Base-by-base conservation (phyloP, 2,888 invertebrate genomes). In the Archips xylosteana region DNA sequence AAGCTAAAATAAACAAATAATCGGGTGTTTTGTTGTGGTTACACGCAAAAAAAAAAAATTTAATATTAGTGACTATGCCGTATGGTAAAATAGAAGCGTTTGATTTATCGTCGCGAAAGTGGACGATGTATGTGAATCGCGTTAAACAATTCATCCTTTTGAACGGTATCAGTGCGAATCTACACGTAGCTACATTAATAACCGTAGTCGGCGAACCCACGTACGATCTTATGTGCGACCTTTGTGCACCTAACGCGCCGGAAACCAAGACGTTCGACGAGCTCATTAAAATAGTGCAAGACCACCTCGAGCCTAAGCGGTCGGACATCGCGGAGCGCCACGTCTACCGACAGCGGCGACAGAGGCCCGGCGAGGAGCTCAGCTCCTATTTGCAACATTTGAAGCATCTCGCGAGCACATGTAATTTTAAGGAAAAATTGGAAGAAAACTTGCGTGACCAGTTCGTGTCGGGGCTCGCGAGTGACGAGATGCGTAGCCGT, bases 391-490 rank as follows among this genome's bases (percentile, higher is more conserved):
- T 59, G 59, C 59, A 59, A 23, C 34, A 59, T 34, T 12, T 59
- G 6, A 34, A 59, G 4, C 59, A 59, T 59, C 59, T 59, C 32
- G 59, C 59, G 10, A 59, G 59, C 12, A 59, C 59, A 10, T 59
- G 59, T 12, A 59, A 59, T 34, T 59, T 59, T 34, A 23, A 12
- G 5, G 60, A 60, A 2, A 60, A 60, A 12, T 49, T 60, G 9
- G 34, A 60, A 12, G 59, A 60, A 60, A 60, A 60, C 51, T n/a
- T 70, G 36, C 63, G 65, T 12, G 70, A 70, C 39, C 70, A 70
- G 32, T 70, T 70, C 15, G 70, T 70, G 34, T 70, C 60, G 47
- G 70, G 70, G 12, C 45, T 70, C 34, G 47, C 45, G 13, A 70
- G 63, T 51, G 61, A 61, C 51, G 51, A 34, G 32, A 70, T 70